Conservation (phyloP, 2,113 vertebrate species). For the Montifringilla adamsi region DNA sequence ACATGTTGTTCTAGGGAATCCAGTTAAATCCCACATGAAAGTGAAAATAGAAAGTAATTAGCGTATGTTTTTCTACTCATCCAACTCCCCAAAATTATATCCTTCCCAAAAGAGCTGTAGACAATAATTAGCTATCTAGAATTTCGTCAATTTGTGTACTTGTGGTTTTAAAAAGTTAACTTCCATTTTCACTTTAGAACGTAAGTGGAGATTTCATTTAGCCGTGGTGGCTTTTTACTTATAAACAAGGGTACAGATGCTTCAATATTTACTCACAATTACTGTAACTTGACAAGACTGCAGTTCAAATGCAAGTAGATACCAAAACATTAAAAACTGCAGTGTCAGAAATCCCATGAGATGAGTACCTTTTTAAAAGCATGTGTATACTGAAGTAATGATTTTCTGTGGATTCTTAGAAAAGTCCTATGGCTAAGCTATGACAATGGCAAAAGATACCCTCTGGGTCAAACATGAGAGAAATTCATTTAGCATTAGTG, state of each 20-base stretch:
- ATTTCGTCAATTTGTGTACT: background rate
- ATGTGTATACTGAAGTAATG: accelerated
- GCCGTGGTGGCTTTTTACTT: background rate
- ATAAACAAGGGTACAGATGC: background rate
- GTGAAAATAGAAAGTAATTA: conserved; percentile 22
- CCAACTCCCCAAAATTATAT: background rate
- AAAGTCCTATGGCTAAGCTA: background rate
- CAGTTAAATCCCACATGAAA: background rate
- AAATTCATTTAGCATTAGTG: background rate
- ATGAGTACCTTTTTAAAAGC: background rate
- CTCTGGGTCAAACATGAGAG: background rate
- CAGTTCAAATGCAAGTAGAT: background rate
- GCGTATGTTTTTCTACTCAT: background rate
- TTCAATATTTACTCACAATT: background rate
- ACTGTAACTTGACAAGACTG: background rate
- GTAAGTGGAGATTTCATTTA: background rate
- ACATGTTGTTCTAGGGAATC: background rate
- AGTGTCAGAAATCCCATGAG: background rate
- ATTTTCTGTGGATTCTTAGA: background rate
- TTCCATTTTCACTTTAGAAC: background rate
- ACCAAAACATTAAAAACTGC: background rate
- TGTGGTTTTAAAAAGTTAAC: background rate
- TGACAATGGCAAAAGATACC: background rate
- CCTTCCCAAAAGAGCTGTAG: background rate
- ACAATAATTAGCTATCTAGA: conserved; percentile 19